Evolutionary conservation across 2,797 vertebrate genomes (phyloP), one percentile per base, ranked within the genome.

Genomic region (Varecia variegata): DNA sequence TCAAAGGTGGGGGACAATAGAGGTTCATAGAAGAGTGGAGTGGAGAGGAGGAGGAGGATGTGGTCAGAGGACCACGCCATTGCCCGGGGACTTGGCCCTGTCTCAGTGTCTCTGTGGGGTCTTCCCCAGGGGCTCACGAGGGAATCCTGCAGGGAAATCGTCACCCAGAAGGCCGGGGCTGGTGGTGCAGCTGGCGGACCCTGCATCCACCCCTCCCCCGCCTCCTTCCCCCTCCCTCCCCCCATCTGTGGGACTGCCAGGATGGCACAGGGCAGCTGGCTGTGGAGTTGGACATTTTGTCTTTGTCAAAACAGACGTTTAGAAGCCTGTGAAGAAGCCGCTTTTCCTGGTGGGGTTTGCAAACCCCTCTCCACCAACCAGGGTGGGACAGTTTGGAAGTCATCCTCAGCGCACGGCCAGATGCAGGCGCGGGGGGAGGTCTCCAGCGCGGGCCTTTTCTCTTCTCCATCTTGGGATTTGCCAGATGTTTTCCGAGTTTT

Each of bases 401-500:
- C 77, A 38, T 3, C 13, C 17, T 40, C 67, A 0, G 47, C 2
- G 40, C 15, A 20, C 9, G 38, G 43, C 43, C 50, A 0, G 85
- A n/a, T 7, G 47, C 15, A 0, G 90, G 62, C 38, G 6, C 12
- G 67, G 86, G 98, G 96, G 47, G 58, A 85, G 95, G 97, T 68
- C 38, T 2, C n/a, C 96, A 40, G 92, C 35, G 11, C 6, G 52
- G 17, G 50, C 70, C 40, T 20, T 14, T 7, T 9, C 65, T 71
- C 56, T 23, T 20, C 97, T 87, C 94, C 97, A 58, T 68, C 71
- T 43, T 52, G 74, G 83, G 89, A 40, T n/a, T 9, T 52, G 56
- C 97, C 97, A 96, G 96, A 97, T 96, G 97, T 97, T 97, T 92
- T 43, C 88, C 1, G 30, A 86, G 95, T 60, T 73, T 67, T 56